These are phyloP conservation scores for Catharus bicknelli DNA, from an alignment of 2,113 vertebrate genomes.

Conservation along the genomic window DNA sequence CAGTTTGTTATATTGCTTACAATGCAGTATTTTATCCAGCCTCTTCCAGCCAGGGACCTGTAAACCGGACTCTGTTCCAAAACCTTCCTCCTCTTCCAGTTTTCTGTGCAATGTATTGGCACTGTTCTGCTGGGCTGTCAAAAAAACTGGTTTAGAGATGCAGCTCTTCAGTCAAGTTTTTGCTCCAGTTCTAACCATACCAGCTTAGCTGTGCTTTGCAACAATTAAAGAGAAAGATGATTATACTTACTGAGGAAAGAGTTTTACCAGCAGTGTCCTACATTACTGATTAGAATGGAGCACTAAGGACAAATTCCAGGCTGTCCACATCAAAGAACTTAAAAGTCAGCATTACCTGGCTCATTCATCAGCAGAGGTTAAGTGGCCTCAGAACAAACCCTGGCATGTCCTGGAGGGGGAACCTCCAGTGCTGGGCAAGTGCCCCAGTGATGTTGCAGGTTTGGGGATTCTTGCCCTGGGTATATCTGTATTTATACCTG, in stretches of 20 bases:
- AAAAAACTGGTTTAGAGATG: conserved; percentile 84
- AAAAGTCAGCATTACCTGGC: conserved; percentile 19
- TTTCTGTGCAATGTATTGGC: conserved; percentile 82
- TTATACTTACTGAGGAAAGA: conserved; percentile 59
- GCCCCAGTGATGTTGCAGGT: neutral
- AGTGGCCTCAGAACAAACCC: conserved; percentile 20
- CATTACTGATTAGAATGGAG: neutral
- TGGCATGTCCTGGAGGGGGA: neutral
- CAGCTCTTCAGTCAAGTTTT: conserved; percentile 77
- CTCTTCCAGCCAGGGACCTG: conserved; percentile 85
- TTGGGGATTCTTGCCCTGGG: neutral
- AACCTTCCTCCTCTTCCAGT: conserved; percentile 85
- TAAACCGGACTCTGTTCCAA: conserved; percentile 84
- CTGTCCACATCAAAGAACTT: conserved; percentile 30
- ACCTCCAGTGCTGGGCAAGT: neutral
- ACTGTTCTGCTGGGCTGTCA: conserved; percentile 83
- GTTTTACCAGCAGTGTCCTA: conserved; percentile 12
- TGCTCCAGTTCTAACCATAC: conserved; percentile 71
- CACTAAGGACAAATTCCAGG: conserved; percentile 31
- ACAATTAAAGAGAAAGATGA: conserved; percentile 37
- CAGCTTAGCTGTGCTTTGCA: conserved; percentile 29
- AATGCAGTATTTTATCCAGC: conserved; percentile 87
- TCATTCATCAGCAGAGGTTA: neutral
- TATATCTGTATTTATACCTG: neutral
- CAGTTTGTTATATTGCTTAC: conserved; percentile 86